phyloP scores from a whole-genome alignment of 1,140 invertebrate species.

The Onthophagus taurus region DNA sequence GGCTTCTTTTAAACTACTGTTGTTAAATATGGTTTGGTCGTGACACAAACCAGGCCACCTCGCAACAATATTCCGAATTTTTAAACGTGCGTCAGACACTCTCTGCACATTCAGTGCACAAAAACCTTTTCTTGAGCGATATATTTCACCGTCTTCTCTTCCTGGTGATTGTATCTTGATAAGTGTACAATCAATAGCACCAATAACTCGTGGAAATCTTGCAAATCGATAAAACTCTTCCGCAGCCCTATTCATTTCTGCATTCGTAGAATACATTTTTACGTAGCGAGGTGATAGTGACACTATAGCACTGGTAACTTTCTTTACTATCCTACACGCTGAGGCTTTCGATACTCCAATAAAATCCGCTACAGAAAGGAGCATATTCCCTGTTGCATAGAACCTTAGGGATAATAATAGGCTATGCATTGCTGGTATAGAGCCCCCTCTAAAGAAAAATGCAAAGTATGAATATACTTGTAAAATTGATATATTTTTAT shows the following conservation, averaged over 20 bases:
- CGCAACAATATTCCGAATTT: slow-evolving; percentile 35
- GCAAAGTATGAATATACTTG: no score
- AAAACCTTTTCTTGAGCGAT: slow-evolving; percentile 35
- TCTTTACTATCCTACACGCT: slow-evolving; percentile 4
- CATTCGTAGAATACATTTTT: background rate
- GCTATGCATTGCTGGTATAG: background rate
- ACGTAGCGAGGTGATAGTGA: background rate
- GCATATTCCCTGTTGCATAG: slow-evolving; percentile 2
- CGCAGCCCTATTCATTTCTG: background rate
- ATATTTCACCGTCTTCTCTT: slow-evolving; percentile 30
- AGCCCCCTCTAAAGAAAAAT: background rate
- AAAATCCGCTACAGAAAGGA: slow-evolving; percentile 1
- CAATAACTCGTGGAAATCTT: background rate
- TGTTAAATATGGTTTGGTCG: slow-evolving; percentile 33
- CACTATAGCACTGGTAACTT: background rate
- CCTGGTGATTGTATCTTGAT: slow-evolving; percentile 6
- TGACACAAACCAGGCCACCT: slow-evolving; percentile 35
- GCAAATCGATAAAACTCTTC: slow-evolving; percentile 2
- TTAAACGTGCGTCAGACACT: slow-evolving; percentile 31
- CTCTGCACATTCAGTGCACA: slow-evolving; percentile 40
- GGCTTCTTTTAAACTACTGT: slow-evolving; percentile 22
- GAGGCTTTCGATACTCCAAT: slow-evolving; percentile 9
- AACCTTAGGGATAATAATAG: background rate
- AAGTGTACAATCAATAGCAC: slow-evolving; percentile 6
- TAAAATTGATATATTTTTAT: background rate